Evolutionary conservation across 1,140 invertebrate genomes (phyloP).

Genomic region (Rhynchophorus ferrugineus): DNA sequence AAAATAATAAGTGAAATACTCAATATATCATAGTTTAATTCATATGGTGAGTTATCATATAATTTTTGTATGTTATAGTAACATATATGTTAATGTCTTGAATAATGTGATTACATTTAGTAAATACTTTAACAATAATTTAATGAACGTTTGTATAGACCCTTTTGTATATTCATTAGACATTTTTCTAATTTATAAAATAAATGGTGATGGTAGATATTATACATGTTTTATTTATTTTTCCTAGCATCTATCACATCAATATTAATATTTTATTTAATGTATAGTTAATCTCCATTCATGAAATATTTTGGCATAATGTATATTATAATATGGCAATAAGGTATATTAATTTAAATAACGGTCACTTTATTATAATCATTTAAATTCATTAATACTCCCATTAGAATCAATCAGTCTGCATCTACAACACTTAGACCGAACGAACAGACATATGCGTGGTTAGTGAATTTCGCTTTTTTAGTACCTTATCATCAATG

Average conservation of each 20-base stretch:
- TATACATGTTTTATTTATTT: not conserved
- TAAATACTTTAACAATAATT: conserved; percentile 2
- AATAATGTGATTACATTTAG: conserved; percentile 16
- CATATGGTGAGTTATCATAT: conserved; percentile 22
- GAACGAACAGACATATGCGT: too few species aligned
- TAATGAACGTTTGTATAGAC: not conserved
- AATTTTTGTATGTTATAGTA: conserved; percentile 21
- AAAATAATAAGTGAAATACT: conserved; percentile 11
- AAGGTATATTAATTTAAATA: too few species aligned
- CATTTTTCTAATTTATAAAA: not conserved
- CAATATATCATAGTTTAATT: conserved; percentile 3
- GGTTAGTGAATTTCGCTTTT: too few species aligned
- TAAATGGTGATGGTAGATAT: not conserved
- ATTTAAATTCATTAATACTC: too few species aligned
- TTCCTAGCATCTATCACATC: not conserved
- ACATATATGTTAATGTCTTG: conserved; percentile 14
- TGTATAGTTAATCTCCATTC: too few species aligned
- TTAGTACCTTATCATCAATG: too few species aligned
- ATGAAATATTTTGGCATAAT: too few species aligned
- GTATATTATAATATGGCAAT: too few species aligned
- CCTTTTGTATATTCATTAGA: not conserved
- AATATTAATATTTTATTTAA: too few species aligned
- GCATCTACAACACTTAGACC: too few species aligned
- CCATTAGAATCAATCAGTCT: too few species aligned
- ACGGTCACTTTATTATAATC: too few species aligned